Evolutionary conservation across 1,140 invertebrate species (phyloP).

Genomic region (Whitmania pigra): DNA sequence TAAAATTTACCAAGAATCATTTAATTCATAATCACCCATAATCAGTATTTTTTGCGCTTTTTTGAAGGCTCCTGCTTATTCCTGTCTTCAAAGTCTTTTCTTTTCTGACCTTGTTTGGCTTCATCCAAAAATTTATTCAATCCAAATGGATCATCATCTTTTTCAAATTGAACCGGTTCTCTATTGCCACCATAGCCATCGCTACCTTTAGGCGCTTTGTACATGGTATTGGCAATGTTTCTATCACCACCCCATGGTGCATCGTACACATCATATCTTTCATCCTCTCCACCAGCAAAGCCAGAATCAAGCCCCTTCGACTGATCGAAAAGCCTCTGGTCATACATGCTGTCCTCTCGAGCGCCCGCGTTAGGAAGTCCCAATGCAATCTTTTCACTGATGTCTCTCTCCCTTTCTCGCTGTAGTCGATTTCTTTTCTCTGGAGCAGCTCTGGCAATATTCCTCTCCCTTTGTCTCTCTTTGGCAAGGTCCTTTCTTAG

Average conservation of each 20-base stretch:
- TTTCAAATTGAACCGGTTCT: conserved; percentile 91
- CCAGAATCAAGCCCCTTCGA: conserved; percentile 89
- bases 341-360: conserved; percentile 73
- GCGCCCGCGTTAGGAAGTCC: conserved; percentile 67
- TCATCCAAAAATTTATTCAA: conserved; percentile 93
- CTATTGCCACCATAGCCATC: no score
- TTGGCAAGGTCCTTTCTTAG: conserved; percentile 76
- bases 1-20: no score
- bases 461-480: conserved; percentile 78
- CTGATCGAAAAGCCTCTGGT: conserved; percentile 89
- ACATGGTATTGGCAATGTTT: conserved; percentile 73
- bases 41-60: no score
- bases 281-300: conserved; percentile 74
- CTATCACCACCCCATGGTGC: conserved; percentile 59
- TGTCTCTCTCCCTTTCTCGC: conserved; percentile 67
- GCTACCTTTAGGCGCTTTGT: conserved; percentile 59
- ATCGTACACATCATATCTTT: conserved; percentile 94
- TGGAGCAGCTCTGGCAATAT: conserved; percentile 79
- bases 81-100: conserved; percentile 20
- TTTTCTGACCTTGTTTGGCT: conserved; percentile 62
- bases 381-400: conserved; percentile 94
- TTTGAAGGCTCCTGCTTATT: no score
- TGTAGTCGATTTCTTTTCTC: conserved; percentile 54
- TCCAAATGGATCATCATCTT: conserved; percentile 85
- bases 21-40: no score